Evolutionary conservation across 2,113 vertebrate species (phyloP).

Genomic region (Gavia stellata): DNA sequence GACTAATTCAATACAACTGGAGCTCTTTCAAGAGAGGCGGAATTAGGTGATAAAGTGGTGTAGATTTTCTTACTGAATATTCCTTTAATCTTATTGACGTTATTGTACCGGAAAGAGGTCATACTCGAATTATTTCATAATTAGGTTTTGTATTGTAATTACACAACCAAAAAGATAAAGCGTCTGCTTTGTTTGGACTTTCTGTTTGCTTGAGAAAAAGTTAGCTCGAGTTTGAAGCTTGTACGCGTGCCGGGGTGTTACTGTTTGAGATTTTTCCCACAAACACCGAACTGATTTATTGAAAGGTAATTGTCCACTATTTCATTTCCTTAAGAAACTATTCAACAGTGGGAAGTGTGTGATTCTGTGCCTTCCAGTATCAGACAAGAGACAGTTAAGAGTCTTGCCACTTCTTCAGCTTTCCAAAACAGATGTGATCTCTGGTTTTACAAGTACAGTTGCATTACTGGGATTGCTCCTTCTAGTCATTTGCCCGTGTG

Average conservation of each 20-base stretch:
- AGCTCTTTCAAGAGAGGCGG: background rate
- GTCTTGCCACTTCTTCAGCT: background rate
- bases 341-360: background rate
- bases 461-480: too few species aligned
- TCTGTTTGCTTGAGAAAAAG: background rate
- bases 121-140: background rate
- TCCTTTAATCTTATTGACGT: background rate
- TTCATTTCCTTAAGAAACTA: background rate
- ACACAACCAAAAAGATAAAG: background rate
- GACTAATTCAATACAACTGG: background rate
- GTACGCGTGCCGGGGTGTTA: background rate
- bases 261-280: background rate
- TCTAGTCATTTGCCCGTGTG: background rate
- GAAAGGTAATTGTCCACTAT: background rate
- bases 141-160: background rate
- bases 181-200: background rate
- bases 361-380: background rate
- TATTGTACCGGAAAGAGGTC: background rate
- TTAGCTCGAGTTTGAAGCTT: background rate
- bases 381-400: background rate
- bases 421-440: background rate
- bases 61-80: background rate
- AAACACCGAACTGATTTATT: background rate
- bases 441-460: background rate
- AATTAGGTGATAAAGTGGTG: background rate